Percentiles rank a stretch among this genome's conserved stretches.
These are phyloP conservation scores for Macrosteles quadrilineatus DNA, from an alignment of 1,140 invertebrate genomes.

Conservation along the genomic window DNA sequence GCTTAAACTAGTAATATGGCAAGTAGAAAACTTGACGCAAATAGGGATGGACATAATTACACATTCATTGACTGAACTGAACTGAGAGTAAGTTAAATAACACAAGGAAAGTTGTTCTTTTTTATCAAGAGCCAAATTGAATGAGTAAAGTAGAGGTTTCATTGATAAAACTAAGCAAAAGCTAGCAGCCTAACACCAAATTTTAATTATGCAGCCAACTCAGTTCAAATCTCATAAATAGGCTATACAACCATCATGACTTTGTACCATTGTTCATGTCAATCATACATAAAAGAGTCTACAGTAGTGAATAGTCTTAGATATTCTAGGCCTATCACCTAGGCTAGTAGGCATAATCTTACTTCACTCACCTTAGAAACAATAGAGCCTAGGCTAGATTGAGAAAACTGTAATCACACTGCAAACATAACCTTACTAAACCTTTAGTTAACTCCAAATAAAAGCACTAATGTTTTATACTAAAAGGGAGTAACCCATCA, in stretches of 20 bases:
- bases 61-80: too few species aligned
- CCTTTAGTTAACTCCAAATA: background rate
- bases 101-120: too few species aligned
- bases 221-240: background rate
- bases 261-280: background rate
- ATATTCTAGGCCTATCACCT: background rate
- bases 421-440: background rate
- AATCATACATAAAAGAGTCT: background rate
- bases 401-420: background rate
- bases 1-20: too few species aligned
- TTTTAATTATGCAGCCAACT: background rate
- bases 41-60: too few species aligned
- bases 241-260: background rate
- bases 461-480: background rate
- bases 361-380: background rate
- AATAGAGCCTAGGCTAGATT: background rate
- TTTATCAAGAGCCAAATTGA: too few species aligned
- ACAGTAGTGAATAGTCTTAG: background rate
- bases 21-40: too few species aligned
- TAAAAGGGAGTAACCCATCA: background rate
- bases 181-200: background rate
- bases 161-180: too few species aligned
- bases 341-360: background rate
- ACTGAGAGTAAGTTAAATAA: too few species aligned
- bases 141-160: too few species aligned